Evolutionary conservation across 2,113 vertebrate species (phyloP), one percentile per base, ranked within the genome.

Genomic region (Cavia aperea): DNA sequence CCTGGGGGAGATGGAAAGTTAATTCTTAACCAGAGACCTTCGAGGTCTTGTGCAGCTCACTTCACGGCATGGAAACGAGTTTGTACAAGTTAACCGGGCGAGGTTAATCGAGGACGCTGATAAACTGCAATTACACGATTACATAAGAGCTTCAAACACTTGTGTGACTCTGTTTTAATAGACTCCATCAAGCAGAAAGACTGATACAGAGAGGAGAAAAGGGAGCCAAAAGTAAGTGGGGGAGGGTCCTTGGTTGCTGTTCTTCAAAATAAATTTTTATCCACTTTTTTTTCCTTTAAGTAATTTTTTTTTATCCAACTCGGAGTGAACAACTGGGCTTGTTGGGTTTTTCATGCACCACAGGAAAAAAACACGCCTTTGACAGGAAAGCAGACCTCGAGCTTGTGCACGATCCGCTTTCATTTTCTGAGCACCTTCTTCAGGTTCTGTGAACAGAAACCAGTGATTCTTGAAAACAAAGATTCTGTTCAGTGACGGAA

Each of bases 121-220:
- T 70, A 93, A 92, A 89, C 31, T 89, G 81, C 86, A 95, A 96
- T 93, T 88, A 91, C 84, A 63, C 4, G 56, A 77, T 92, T 94
- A 90, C 58, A 62, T 66, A 92, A 95, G 88, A 84, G 46, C 94
- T 72, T 83, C 88, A 94, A 88, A 86, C 81, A 78, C 86, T 56
- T 29, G 7, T 14, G 62, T 81, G 58, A 46, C 84, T 94, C 87
- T 39, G n/a, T 65, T 72, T 46, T 58, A 62, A 63, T 88, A 86
- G 26, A 79, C 18, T 36, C 88, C 54, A 77, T 51, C 33, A 85
- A 68, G 72, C 39, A 85, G 46, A 63, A 68, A 33, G 95, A 75
- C 43, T 33, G 49, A 65, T 7, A 31, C 73, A 23, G 0, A 46
- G 65, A 84, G 43, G 10, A 39, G 56, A 33, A 29, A 56, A n/a